Percentiles rank a stretch among this genome's conserved stretches.
phyloP scores from a whole-genome alignment of 2,888 invertebrate genomes.

The Callyntrura guangdongensis region DNA sequence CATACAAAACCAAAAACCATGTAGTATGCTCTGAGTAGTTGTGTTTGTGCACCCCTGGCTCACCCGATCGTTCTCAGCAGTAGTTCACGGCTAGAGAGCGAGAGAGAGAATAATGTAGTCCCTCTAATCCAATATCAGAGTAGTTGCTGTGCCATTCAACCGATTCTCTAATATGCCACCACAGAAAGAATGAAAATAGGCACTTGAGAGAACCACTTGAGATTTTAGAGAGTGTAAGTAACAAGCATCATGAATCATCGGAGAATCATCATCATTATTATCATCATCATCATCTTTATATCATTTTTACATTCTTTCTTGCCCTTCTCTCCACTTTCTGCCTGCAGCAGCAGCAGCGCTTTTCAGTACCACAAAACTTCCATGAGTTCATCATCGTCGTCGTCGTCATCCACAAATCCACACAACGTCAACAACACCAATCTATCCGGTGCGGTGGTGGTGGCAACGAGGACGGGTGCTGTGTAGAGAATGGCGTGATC shows the following conservation, averaged over 20 bases:
- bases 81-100: no score
- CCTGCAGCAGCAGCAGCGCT: not conserved
- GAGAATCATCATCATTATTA: not conserved
- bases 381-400: conserved; percentile 9
- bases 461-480: no score
- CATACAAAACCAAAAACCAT: not conserved
- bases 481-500: conserved; percentile 13
- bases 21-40: no score
- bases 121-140: no score
- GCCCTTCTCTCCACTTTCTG: not conserved
- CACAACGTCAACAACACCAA: not conserved
- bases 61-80: no score
- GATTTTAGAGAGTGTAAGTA: conserved; percentile 24
- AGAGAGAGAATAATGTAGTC: no score
- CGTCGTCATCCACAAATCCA: no score
- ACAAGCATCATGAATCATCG: conserved; percentile 30
- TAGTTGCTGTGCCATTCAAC: not conserved
- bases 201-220: conserved; percentile 38
- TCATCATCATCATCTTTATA: not conserved
- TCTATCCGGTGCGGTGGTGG: not conserved
- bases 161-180: not conserved
- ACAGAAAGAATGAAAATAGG: not conserved
- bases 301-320: conserved; percentile 3
- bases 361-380: no score
- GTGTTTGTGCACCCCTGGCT: no score